Evolutionary conservation across 2,113 vertebrate genomes (phyloP).

Genomic region (Protobothrops mucrosquamatus): DNA sequence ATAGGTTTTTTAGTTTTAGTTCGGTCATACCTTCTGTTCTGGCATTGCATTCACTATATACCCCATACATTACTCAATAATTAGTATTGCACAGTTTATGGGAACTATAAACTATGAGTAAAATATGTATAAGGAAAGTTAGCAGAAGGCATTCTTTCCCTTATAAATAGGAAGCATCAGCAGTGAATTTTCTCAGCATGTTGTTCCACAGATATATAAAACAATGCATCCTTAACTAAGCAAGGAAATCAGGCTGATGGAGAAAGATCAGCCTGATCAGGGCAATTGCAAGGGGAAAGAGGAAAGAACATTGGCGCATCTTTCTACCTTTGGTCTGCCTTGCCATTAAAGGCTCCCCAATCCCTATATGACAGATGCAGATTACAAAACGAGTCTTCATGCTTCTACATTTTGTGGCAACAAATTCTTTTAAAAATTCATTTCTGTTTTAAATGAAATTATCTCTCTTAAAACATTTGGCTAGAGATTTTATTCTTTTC

Average conservation of each 20-base stretch:
- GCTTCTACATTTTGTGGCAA: not conserved
- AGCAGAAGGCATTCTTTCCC: not conserved
- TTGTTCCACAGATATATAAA: not conserved
- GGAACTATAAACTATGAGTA: not conserved
- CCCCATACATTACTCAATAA: not conserved
- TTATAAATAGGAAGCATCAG: not conserved
- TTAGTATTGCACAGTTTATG: not conserved
- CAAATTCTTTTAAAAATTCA: not conserved
- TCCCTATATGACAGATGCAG: not conserved
- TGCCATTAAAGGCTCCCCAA: not conserved
- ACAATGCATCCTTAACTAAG: not conserved
- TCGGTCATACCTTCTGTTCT: not conserved
- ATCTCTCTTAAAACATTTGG: constrained; percentile 7
- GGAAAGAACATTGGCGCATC: not conserved
- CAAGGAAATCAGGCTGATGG: not conserved
- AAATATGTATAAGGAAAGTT: not conserved
- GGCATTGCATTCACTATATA: not conserved
- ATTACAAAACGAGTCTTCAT: not conserved
- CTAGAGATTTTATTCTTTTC: not conserved
- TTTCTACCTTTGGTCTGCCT: not conserved
- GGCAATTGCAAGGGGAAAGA: not conserved
- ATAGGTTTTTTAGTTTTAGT: not conserved
- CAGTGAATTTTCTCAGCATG: not conserved
- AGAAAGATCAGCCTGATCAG: not conserved
- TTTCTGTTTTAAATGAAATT: constrained; percentile 18